These are phyloP conservation scores for Luperina nickerlii DNA, from an alignment of 2,888 invertebrate species.

Conservation along the genomic window DNA sequence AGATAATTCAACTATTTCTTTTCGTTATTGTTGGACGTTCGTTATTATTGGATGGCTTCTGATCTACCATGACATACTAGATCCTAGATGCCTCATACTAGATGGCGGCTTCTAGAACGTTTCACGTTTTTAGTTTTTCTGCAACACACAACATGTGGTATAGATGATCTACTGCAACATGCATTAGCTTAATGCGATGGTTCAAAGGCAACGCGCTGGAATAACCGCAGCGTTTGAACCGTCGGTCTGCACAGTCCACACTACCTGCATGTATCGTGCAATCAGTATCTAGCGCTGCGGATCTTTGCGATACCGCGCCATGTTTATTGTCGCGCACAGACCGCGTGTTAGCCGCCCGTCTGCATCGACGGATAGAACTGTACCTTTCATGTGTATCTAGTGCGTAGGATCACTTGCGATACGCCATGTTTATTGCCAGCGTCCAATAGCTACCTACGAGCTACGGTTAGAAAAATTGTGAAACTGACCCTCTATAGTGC, in stretches of 20 bases:
- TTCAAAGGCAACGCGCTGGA: not conserved
- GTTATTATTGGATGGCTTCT: not conserved
- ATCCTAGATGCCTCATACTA: too few species aligned
- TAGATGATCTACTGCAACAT: not conserved
- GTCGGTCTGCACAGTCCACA: conserved; percentile 58
- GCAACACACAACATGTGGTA: not conserved
- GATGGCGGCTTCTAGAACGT: not conserved
- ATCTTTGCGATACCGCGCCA: conserved; percentile 23
- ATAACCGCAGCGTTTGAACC: conserved; percentile 42
- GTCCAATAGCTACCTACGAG: conserved; percentile 68
- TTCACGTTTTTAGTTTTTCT: not conserved
- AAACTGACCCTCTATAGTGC: conserved; percentile 47
- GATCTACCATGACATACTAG: not conserved
- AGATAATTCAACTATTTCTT: not conserved
- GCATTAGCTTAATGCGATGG: not conserved
- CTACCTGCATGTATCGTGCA: conserved; percentile 15
- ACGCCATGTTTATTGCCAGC: conserved; percentile 79
- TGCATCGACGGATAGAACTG: conserved; percentile 55
- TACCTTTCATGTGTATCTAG: conserved; percentile 76
- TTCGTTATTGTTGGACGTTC: too few species aligned
- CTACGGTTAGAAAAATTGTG: conserved; percentile 66
- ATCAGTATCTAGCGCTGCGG: conserved; percentile 11
- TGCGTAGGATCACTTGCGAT: conserved; percentile 83
- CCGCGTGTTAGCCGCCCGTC: conserved; percentile 67
- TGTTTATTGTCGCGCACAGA: conserved; percentile 15